Conservation (phyloP, 2,113 vertebrate genomes). For the Cyanistes caeruleus region DNA sequence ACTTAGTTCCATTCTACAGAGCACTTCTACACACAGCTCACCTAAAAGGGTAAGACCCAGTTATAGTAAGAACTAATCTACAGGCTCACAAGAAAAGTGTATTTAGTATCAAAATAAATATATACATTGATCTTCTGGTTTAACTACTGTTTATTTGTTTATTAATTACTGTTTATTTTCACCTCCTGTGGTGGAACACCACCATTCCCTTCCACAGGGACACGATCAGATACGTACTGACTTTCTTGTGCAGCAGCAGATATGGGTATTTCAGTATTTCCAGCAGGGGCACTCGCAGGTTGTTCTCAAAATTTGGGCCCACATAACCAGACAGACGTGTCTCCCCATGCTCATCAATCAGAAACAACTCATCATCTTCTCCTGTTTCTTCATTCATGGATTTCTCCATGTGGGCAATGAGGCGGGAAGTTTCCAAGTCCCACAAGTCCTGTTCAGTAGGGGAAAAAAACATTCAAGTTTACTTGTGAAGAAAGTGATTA, state of each 20-base stretch:
- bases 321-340: constrained; percentile 64
- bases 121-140: neutral
- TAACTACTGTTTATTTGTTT: neutral
- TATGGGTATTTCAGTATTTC: constrained; percentile 87
- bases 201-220: neutral
- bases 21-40: constrained; percentile 80
- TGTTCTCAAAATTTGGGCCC: constrained; percentile 79
- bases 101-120: neutral
- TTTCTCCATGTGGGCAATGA: constrained; percentile 76
- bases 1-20: constrained; percentile 80
- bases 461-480: neutral
- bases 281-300: constrained; percentile 79
- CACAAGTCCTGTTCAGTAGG: constrained; percentile 72
- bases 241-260: constrained; percentile 75
- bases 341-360: constrained; percentile 77
- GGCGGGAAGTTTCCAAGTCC: constrained; percentile 81
- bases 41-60: constrained; percentile 63
- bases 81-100: neutral
- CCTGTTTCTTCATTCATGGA: constrained; percentile 60
- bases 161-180: neutral
- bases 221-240: constrained; percentile 74
- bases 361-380: constrained; percentile 78
- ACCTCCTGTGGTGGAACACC: neutral
- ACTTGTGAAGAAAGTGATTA: neutral
- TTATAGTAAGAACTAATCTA: neutral